These are phyloP conservation scores for Agrochola lota DNA, from an alignment of 2,888 invertebrate species.

Conservation along the genomic window DNA sequence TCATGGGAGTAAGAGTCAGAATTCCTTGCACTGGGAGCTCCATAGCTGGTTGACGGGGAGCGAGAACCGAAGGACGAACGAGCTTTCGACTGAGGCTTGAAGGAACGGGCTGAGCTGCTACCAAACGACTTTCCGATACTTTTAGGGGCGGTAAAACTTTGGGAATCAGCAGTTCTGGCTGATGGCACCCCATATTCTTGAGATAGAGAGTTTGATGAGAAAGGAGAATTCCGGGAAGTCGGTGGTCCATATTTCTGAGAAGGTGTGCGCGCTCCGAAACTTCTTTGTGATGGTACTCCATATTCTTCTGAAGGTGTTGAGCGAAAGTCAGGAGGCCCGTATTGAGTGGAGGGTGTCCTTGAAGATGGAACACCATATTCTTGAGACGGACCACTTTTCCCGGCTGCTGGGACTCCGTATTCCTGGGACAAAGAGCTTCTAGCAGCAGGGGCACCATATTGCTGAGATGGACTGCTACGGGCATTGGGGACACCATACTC, in stretches of 20 bases:
- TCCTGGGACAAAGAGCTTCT: conserved; percentile 56
- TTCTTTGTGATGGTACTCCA: conserved; percentile 72
- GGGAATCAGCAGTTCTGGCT: conserved; percentile 66
- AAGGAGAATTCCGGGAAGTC: conserved; percentile 64
- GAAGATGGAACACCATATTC: conserved; percentile 59
- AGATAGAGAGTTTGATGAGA: conserved; percentile 65
- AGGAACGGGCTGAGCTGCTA: conserved; percentile 57
- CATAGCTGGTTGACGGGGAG: conserved; percentile 53
- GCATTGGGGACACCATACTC: conserved; percentile 58
- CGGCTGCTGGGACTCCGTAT: conserved; percentile 54
- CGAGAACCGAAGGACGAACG: conserved; percentile 71
- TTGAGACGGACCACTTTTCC: conserved; percentile 37
- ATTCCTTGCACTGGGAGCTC: conserved; percentile 53
- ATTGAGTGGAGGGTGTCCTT: conserved; percentile 69
- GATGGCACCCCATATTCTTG: conserved; percentile 77
- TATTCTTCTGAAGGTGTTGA: conserved; percentile 76
- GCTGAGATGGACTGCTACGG: conserved; percentile 41
- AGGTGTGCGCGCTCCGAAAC: conserved; percentile 65
- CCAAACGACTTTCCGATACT: conserved; percentile 69
- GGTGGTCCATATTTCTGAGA: conserved; percentile 75
- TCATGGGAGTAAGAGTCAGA: conserved; percentile 55
- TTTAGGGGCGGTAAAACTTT: conserved; percentile 77
- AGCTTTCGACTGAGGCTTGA: conserved; percentile 31
- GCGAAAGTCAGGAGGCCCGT: conserved; percentile 73
- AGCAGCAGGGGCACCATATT: conserved; percentile 47